phyloP scores from a whole-genome alignment of 2,888 invertebrate genomes.

The Drepanosiphum platanoidis region DNA sequence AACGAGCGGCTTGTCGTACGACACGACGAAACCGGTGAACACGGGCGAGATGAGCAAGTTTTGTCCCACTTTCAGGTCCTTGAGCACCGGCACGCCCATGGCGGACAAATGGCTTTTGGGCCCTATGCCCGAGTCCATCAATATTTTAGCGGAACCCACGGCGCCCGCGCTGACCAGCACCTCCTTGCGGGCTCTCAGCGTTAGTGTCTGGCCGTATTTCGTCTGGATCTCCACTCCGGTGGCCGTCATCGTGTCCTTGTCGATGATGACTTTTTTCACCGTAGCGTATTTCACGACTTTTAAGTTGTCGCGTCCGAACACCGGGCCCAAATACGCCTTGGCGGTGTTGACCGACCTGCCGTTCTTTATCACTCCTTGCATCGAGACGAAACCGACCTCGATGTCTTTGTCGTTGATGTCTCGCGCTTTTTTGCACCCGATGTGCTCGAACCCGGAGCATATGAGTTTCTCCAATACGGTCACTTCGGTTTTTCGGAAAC shows the following conservation, averaged over 20 bases:
- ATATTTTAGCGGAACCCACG: constrained; percentile 51
- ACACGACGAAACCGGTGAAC: constrained; percentile 58
- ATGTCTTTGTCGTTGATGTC: constrained; percentile 53
- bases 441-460: constrained; percentile 39
- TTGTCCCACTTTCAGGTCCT: constrained; percentile 49
- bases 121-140: constrained; percentile 58
- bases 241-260: constrained; percentile 1
- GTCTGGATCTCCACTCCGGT: constrained; percentile 53
- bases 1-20: constrained; percentile 45
- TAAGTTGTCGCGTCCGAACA: constrained; percentile 42
- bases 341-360: constrained; percentile 49
- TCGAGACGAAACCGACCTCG: constrained; percentile 54
- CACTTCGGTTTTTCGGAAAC: constrained; percentile 37
- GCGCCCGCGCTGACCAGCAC: constrained; percentile 57
- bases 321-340: constrained; percentile 58
- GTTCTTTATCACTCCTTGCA: constrained; percentile 42
- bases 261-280: constrained; percentile 41
- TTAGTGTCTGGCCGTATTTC: constrained; percentile 45
- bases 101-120: constrained; percentile 43
- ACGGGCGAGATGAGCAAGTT: constrained; percentile 51
- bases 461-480: constrained; percentile 40
- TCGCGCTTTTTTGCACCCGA: constrained; percentile 27
- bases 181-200: constrained; percentile 28
- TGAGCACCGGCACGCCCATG: constrained; percentile 40
- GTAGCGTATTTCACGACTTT: constrained; percentile 40